These are phyloP conservation scores for Stenopsyche tienmushanensis DNA, from an alignment of 1,140 invertebrate genomes.

Conservation along the genomic window DNA sequence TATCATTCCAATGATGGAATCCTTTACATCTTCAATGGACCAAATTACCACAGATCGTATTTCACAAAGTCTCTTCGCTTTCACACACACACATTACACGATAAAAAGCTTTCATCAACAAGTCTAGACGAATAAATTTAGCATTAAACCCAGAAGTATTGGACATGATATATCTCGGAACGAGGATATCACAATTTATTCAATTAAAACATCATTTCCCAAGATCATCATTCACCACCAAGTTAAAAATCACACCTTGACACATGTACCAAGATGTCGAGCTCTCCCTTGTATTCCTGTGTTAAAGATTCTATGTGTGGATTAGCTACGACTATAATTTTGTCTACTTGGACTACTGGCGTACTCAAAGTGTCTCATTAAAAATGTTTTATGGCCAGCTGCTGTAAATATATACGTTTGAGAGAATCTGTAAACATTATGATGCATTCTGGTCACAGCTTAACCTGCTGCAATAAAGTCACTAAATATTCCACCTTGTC, in stretches of 20 bases:
- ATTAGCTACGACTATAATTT: constrained; percentile 38
- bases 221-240: no score
- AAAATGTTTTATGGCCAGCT: constrained; percentile 38
- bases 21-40: no score
- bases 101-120: no score
- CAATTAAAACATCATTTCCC: no score
- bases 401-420: constrained; percentile 5
- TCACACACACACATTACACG: no score
- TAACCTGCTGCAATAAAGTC: constrained; percentile 17
- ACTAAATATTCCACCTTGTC: background rate
- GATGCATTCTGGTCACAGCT: constrained; percentile 10
- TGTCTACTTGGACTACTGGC: constrained; percentile 31
- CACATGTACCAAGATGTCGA: background rate
- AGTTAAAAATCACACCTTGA: background rate
- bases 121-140: no score
- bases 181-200: no score
- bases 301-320: constrained; percentile 13
- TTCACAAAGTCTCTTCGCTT: no score
- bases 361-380: constrained; percentile 39
- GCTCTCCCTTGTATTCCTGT: background rate
- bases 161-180: no score
- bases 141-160: no score
- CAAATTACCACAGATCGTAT: no score
- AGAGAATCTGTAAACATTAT: constrained; percentile 20
- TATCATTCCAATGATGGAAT: no score